Conservation (phyloP, 1,140 invertebrate genomes). For the Ephestia elutella region DNA sequence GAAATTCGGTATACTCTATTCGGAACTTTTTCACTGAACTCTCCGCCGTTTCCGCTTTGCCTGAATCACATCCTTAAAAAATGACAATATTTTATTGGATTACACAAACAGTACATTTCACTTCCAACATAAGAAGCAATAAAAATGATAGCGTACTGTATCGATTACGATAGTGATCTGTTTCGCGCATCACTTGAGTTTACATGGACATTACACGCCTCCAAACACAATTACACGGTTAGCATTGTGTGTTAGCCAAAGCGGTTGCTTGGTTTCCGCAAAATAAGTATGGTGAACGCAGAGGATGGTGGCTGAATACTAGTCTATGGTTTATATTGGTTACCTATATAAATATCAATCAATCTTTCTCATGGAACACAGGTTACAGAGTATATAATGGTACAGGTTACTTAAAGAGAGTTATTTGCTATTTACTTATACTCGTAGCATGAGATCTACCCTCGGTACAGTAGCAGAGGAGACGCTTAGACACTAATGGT, state of each 20-base stretch:
- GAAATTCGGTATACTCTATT: no score
- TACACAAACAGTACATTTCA: not conserved
- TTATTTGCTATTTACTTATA: no score
- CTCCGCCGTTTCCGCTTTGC: not conserved
- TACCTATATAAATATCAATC: no score
- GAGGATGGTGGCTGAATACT: not conserved
- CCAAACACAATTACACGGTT: not conserved
- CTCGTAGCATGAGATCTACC: no score
- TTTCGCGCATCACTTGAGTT: conserved; percentile 1
- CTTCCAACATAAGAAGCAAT: not conserved
- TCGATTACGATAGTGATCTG: not conserved
- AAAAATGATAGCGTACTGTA: not conserved
- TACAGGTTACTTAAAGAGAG: no score
- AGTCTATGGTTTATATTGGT: no score
- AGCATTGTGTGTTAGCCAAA: not conserved
- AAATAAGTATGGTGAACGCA: not conserved
- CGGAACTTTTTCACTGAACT: no score
- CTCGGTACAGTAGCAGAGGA: no score
- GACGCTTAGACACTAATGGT: no score
- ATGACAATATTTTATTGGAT: not conserved
- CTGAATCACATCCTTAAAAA: not conserved
- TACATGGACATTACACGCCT: not conserved
- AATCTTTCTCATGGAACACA: no score
- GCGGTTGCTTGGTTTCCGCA: not conserved
- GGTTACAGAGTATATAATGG: no score